Conservation (phyloP, 2,888 invertebrate species). For the Hyposoter didymator region DNA sequence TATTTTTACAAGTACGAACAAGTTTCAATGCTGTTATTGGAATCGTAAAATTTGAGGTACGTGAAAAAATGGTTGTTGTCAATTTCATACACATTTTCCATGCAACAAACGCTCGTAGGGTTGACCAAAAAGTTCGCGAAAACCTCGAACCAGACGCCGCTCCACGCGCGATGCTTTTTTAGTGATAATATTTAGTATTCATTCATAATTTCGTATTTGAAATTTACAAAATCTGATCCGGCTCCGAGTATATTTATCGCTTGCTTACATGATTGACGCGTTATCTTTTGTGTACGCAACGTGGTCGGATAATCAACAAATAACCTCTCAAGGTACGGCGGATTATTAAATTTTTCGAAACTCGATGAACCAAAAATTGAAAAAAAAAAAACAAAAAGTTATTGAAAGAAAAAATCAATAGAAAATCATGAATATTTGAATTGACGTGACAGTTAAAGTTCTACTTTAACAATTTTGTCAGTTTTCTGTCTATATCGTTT, state of each 20-base stretch:
- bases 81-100: background rate
- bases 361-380: background rate
- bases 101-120: background rate
- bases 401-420: background rate
- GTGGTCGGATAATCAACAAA: conserved; percentile 48
- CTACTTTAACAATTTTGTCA: background rate
- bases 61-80: background rate
- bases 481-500: background rate
- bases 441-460: background rate
- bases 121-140: conserved; percentile 17
- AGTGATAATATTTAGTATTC: conserved; percentile 62
- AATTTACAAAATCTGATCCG: background rate
- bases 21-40: background rate
- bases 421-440: background rate
- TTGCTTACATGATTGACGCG: background rate
- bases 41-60: conserved; percentile 17
- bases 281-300: conserved; percentile 6
- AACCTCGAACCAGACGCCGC: conserved; percentile 75
- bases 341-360: conserved; percentile 1
- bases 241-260: background rate
- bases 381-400: background rate
- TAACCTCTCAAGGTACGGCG: conserved; percentile 69
- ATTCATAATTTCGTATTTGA: background rate
- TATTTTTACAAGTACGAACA: conserved; percentile 19
- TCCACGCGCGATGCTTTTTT: conserved; percentile 70